Evolutionary conservation across 1,140 invertebrate species (phyloP).

Genomic region (Dendroctonus valens): DNA sequence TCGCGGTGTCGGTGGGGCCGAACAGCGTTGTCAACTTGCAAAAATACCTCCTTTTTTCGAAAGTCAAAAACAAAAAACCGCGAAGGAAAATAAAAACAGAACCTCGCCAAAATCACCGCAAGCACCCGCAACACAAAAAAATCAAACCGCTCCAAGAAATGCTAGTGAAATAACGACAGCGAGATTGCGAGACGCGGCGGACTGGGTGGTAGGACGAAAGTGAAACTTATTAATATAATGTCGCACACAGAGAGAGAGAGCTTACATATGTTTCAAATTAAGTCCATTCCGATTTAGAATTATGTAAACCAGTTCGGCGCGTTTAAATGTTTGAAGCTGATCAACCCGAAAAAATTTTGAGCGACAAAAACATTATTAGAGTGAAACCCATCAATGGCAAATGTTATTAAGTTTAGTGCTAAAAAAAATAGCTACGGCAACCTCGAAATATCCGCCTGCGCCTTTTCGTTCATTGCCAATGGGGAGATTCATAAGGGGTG

Average conservation of each 20-base stretch:
- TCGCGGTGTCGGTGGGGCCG: conserved; percentile 27
- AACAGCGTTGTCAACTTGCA: conserved; percentile 26
- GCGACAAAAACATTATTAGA: background rate
- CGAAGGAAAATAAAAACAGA: conserved; percentile 1
- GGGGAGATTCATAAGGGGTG: conserved; percentile 28
- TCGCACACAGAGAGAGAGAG: conserved; percentile 13
- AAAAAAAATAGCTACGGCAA: conserved; percentile 14
- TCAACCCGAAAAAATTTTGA: background rate
- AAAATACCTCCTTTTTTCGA: conserved; percentile 8
- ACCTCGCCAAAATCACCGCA: background rate
- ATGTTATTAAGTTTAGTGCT: background rate
- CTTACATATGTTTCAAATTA: conserved; percentile 16
- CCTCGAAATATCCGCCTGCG: conserved; percentile 24
- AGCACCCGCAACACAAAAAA: conserved; percentile 5
- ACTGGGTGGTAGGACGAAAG: conserved; percentile 17
- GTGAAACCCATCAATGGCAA: background rate
- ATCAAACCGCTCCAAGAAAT: conserved; percentile 6
- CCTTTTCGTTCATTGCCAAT: conserved; percentile 31
- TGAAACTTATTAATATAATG: conserved; percentile 25
- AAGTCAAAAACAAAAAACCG: background rate
- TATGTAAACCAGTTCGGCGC: conserved; percentile 5
- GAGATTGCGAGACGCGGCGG: conserved; percentile 21
- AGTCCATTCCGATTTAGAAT: background rate
- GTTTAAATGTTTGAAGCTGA: background rate
- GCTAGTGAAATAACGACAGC: conserved; percentile 19